Percentiles rank a stretch among this genome's conserved stretches.
These are phyloP conservation scores for Pseudotriccus pelzelni DNA, from an alignment of 2,797 vertebrate genomes.

Conservation along the genomic window DNA sequence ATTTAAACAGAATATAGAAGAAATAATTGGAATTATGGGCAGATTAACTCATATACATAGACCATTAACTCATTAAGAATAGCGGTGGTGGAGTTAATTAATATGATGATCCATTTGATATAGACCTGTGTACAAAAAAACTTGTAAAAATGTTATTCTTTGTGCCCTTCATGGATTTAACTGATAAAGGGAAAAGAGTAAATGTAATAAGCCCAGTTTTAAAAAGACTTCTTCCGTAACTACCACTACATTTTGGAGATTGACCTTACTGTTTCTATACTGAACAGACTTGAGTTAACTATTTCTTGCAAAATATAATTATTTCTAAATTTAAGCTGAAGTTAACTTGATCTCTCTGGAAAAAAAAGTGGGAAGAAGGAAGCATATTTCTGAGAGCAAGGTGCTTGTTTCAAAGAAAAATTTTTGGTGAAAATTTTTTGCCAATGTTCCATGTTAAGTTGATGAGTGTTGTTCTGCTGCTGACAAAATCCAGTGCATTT, in stretches of 20 bases:
- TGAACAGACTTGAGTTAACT: not conserved
- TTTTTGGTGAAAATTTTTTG: not conserved
- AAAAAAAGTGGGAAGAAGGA: not conserved
- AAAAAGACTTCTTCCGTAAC: not conserved
- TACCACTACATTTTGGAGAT: not conserved
- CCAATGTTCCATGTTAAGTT: not conserved
- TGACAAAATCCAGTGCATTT: not conserved
- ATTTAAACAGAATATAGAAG: not conserved
- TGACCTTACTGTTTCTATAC: not conserved
- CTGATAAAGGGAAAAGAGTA: not conserved
- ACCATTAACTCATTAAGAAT: not conserved
- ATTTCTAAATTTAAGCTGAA: not conserved
- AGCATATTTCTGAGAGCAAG: not conserved
- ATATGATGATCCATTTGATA: not conserved
- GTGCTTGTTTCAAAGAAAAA: not conserved
- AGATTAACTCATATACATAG: not conserved
- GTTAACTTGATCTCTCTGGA: not conserved
- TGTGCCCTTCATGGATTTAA: not conserved
- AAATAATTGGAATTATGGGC: not conserved
- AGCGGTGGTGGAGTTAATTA: not conserved
- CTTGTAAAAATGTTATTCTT: not conserved
- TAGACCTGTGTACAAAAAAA: not conserved
- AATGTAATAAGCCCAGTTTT: not conserved
- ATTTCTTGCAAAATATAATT: not conserved
- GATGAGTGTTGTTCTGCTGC: not conserved